phyloP scores from a whole-genome alignment of 2,888 invertebrate genomes.

The Tipula helvola region DNA sequence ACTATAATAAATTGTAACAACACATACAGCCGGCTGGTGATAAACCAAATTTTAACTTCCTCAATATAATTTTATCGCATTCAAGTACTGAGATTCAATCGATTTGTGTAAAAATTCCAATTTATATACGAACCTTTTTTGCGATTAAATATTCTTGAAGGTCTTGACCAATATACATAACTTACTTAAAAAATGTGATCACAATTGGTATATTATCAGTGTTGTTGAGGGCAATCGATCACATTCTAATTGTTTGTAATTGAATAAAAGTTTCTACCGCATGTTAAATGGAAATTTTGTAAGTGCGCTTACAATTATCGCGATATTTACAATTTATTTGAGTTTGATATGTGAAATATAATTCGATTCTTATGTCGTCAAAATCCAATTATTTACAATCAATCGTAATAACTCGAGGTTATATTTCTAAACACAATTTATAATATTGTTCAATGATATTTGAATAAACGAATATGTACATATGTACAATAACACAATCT shows the following conservation, averaged over 20 bases:
- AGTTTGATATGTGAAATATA: neutral
- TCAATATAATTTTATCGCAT: neutral
- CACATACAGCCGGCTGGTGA: neutral
- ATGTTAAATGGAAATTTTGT: neutral
- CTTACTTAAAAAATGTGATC: neutral
- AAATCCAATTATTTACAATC: neutral
- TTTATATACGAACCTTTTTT: neutral
- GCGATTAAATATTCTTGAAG: neutral
- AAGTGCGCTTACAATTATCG: neutral
- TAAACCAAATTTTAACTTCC: neutral
- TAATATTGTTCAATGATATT: neutral
- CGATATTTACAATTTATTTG: neutral
- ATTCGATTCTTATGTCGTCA: neutral
- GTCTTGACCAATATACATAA: neutral
- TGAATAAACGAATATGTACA: neutral
- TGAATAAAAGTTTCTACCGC: neutral
- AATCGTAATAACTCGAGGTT: neutral
- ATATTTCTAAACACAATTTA: neutral
- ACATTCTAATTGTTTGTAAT: neutral
- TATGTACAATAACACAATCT: neutral
- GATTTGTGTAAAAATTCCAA: neutral
- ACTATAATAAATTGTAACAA: too few species aligned
- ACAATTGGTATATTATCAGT: neutral
- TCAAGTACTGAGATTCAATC: neutral
- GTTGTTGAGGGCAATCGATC: neutral